A percentile compares a stretch with the other conserved stretches of the same genome.
phyloP scores from a whole-genome alignment of 2,888 invertebrate species.

The Scaptomyza reducta region DNA sequence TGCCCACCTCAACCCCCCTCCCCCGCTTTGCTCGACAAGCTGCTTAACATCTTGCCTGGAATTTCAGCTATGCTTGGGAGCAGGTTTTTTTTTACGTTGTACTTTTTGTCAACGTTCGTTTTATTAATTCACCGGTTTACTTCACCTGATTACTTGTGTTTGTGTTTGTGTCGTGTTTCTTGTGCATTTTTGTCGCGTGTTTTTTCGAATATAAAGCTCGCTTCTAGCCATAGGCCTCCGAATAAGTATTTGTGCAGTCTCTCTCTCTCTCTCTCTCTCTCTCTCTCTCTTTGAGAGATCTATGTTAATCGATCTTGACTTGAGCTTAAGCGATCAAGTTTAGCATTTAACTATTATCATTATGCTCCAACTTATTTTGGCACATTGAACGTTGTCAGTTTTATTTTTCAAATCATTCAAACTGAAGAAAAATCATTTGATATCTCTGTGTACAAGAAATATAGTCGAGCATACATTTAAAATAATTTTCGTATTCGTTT shows the following conservation, averaged over 20 bases:
- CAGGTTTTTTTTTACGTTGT: constrained; percentile 54
- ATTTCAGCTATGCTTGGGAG: constrained; percentile 70
- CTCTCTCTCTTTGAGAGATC: constrained; percentile 9
- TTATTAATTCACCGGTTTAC: constrained; percentile 75
- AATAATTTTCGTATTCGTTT: neutral
- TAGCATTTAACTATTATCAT: constrained; percentile 50
- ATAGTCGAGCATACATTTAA: too few species aligned
- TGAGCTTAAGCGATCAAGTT: constrained; percentile 50
- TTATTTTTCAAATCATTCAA: too few species aligned
- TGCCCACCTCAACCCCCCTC: constrained; percentile 20
- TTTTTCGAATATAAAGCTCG: neutral
- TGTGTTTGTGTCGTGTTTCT: constrained; percentile 7
- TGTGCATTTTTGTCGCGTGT: constrained; percentile 78
- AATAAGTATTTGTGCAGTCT: neutral
- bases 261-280: neutral
- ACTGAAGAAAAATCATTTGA: neutral
- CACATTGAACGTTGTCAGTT: constrained; percentile 40
- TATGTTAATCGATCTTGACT: constrained; percentile 68
- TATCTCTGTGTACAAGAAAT: too few species aligned
- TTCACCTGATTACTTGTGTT: constrained; percentile 70
- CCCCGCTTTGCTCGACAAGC: neutral
- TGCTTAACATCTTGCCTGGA: constrained; percentile 46
- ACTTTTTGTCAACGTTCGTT: constrained; percentile 58
- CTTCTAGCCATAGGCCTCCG: constrained; percentile 1
- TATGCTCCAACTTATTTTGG: constrained; percentile 43